Conservation (phyloP, 2,888 invertebrate species). For the Lithophane leautieri region DNA sequence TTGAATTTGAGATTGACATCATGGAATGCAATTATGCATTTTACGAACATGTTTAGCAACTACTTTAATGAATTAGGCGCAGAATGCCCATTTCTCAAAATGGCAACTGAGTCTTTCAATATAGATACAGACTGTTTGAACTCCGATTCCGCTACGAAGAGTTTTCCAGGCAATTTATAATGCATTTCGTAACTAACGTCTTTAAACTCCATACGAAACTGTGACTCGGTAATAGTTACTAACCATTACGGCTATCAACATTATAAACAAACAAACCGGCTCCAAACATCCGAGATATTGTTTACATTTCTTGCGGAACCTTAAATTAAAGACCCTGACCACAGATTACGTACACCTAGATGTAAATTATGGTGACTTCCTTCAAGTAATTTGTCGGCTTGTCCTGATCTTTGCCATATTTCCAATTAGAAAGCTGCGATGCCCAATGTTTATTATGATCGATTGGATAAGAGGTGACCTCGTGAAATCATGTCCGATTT, state of each 20-base stretch:
- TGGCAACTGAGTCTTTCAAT: no score
- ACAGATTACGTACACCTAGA: slow-evolving; percentile 26
- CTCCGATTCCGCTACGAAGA: not conserved
- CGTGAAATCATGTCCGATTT: slow-evolving; percentile 29
- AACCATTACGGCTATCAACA: slow-evolving; percentile 15
- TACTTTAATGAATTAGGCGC: no score
- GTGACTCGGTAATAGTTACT: not conserved
- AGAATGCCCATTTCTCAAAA: no score
- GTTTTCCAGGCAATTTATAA: not conserved
- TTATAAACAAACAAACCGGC: slow-evolving; percentile 43
- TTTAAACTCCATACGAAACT: slow-evolving; percentile 23
- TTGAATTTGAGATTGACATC: no score
- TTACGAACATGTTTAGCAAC: no score
- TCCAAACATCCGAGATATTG: slow-evolving; percentile 28
- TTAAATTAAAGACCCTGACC: slow-evolving; percentile 42
- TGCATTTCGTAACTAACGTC: slow-evolving; percentile 5
- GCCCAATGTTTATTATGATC: slow-evolving; percentile 31
- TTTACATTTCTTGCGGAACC: slow-evolving; percentile 44
- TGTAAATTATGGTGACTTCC: slow-evolving; percentile 44
- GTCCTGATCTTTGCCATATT: slow-evolving; percentile 58
- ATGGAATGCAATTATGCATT: not conserved
- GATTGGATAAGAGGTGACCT: slow-evolving; percentile 39
- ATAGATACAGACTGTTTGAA: not conserved
- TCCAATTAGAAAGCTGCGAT: slow-evolving; percentile 61
- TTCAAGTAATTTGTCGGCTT: slow-evolving; percentile 41